Percentiles rank a stretch among this genome's conserved stretches.
phyloP scores from a whole-genome alignment of 1,140 invertebrate species.

The Geopemphigus sp. region DNA sequence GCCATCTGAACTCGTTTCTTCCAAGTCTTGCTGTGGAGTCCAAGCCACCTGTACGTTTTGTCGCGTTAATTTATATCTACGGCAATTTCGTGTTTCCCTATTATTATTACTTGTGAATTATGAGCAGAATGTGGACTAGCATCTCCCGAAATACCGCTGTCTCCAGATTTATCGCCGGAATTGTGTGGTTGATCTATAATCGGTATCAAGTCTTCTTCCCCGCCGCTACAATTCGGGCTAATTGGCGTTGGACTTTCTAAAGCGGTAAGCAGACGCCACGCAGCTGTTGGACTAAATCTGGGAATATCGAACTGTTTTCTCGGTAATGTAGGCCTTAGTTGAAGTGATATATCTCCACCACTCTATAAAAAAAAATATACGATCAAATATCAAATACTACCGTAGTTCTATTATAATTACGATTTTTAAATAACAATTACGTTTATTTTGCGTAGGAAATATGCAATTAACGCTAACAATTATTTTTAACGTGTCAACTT shows the following conservation, averaged over 20 bases:
- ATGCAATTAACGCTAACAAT: background rate
- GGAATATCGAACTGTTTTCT: constrained; percentile 73
- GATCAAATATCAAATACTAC: background rate
- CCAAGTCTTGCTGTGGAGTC: constrained; percentile 79
- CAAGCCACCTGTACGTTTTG: constrained; percentile 59
- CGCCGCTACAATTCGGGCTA: constrained; percentile 46
- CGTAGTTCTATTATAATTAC: background rate
- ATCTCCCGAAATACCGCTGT: constrained; percentile 78
- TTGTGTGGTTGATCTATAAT: constrained; percentile 51
- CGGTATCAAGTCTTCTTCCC: constrained; percentile 53
- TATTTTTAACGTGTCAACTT: background rate
- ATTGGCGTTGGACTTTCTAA: constrained; percentile 53
- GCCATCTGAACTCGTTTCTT: constrained; percentile 68
- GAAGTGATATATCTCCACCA: constrained; percentile 61
- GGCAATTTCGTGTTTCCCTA: background rate
- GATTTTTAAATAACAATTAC: background rate
- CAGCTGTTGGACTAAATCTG: constrained; percentile 76
- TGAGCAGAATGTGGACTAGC: constrained; percentile 58
- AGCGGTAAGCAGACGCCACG: constrained; percentile 72
- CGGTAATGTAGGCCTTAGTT: constrained; percentile 72
- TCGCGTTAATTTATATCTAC: background rate
- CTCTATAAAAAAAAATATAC: constrained; percentile 29
- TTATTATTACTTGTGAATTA: constrained; percentile 53
- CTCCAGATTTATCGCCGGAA: constrained; percentile 67
- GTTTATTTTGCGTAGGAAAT: no score